phyloP scores from a whole-genome alignment of 2,113 vertebrate genomes.

The Nyctibius bracteatus region DNA sequence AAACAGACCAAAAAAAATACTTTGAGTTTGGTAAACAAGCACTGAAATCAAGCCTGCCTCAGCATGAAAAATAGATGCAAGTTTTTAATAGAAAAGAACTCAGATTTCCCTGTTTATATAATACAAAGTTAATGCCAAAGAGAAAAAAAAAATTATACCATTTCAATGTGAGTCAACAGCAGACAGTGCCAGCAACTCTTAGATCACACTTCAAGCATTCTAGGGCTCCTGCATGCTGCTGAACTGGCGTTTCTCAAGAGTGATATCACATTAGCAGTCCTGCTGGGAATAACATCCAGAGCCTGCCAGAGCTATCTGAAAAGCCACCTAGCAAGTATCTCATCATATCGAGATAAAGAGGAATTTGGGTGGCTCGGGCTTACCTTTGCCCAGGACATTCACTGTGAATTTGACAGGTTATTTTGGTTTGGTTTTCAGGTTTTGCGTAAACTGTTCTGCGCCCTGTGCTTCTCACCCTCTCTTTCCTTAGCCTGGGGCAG shows the following conservation, averaged over 20 bases:
- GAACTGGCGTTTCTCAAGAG: not conserved
- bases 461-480: not conserved
- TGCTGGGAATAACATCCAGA: not conserved
- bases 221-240: not conserved
- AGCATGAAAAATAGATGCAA: not conserved
- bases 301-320: not conserved
- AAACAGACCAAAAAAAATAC: not conserved
- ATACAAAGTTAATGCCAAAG: not conserved
- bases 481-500: not conserved
- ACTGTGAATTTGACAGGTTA: not conserved
- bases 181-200: not conserved
- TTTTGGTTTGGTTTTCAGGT: not conserved
- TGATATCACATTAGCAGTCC: not conserved
- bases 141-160: not conserved
- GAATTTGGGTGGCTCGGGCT: accelerated
- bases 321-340: not conserved
- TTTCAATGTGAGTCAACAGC: not conserved
- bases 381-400: not conserved
- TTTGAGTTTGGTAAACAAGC: not conserved
- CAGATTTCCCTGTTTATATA: not conserved
- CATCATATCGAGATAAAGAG: not conserved
- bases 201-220: not conserved
- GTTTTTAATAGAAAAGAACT: not conserved
- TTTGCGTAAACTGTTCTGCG: not conserved
- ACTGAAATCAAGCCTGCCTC: not conserved